Base-by-base conservation (phyloP, 1,140 invertebrate species). In the Kradibia gibbosae region DNA sequence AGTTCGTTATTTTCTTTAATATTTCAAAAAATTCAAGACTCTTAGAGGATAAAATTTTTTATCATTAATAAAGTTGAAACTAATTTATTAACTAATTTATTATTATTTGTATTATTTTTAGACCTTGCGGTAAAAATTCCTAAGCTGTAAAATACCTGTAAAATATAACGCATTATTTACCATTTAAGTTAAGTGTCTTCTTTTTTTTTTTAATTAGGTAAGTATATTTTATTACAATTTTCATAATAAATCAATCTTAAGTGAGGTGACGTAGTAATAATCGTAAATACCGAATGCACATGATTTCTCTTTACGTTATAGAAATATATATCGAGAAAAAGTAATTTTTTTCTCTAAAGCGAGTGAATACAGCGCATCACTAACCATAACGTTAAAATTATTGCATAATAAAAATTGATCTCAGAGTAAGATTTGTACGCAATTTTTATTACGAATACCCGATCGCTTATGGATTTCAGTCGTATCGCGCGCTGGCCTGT, bases 401-500 rank as follows among this genome's bases (percentile, higher is more conserved):
- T 74, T 74, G 31, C n/a, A 74, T 28, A 78, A 78, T 34, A n/a
- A 20, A 65, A 67, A 78, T 67, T 78, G 60, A 67, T 62, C 57
- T n/a, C n/a, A n/a, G n/a, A n/a, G n/a, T n/a, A n/a, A n/a, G n/a
- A n/a, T n/a, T n/a, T n/a, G n/a, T n/a, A n/a, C n/a, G n/a, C n/a
- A n/a, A n/a, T n/a, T n/a, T n/a, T n/a, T n/a, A n/a, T n/a, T n/a
- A n/a, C n/a, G n/a, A n/a, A n/a, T n/a, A n/a, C n/a, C n/a, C n/a
- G n/a, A n/a, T n/a, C n/a, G n/a, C n/a, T n/a, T n/a, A n/a, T n/a
- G n/a, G n/a, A n/a, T n/a, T n/a, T n/a, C n/a, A n/a, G n/a, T n/a
- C n/a, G 13, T 50, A 15, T 4, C 5, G 5, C 25, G 25, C 42
- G 42, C 13, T 45, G 5, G 13, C 42, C 42, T 45, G 13, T 13